Percentiles rank a stretch among this genome's conserved stretches.
These are phyloP conservation scores for Drosophila lowei DNA, from an alignment of 1,140 invertebrate species.

Conservation along the genomic window DNA sequence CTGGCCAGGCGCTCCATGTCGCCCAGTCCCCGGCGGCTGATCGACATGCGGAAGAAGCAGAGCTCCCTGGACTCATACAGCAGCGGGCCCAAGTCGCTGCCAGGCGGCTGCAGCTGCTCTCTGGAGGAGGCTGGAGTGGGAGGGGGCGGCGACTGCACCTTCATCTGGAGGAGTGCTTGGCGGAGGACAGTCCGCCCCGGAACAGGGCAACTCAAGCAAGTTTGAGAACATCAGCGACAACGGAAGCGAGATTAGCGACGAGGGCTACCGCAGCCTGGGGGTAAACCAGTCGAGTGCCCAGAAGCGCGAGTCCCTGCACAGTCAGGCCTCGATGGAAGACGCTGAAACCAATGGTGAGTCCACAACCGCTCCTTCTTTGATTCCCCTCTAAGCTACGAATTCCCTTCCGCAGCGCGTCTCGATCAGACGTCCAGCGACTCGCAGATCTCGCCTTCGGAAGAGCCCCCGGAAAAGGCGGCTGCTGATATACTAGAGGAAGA, in stretches of 20 bases:
- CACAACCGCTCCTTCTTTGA: background rate
- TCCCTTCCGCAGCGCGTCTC: conserved; percentile 63
- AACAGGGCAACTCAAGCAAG: conserved; percentile 74
- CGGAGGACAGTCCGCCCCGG: background rate
- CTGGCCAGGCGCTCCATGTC: conserved; percentile 79
- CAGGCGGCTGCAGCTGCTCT: conserved; percentile 33
- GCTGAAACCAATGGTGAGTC: conserved; percentile 87
- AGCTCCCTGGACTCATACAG: conserved; percentile 64
- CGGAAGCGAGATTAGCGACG: conserved; percentile 93
- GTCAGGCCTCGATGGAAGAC: conserved; percentile 87
- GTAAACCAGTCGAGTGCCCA: conserved; percentile 86
- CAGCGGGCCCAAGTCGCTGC: conserved; percentile 66
- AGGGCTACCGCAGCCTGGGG: conserved; percentile 92
- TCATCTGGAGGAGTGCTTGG: background rate
- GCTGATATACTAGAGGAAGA: conserved; percentile 29
- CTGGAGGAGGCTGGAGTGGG: conserved; percentile 24
- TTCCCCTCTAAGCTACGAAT: background rate
- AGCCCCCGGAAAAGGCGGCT: conserved; percentile 32
- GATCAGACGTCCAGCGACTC: conserved; percentile 83
- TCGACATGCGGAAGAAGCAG: conserved; percentile 79
- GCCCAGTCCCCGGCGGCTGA: conserved; percentile 81
- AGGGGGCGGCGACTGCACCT: background rate
- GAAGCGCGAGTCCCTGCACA: conserved; percentile 87
- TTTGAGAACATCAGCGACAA: conserved; percentile 89
- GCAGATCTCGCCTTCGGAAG: conserved; percentile 77